Conservation (phyloP, 2,797 vertebrate species). For the Hafferia zeledoni region DNA sequence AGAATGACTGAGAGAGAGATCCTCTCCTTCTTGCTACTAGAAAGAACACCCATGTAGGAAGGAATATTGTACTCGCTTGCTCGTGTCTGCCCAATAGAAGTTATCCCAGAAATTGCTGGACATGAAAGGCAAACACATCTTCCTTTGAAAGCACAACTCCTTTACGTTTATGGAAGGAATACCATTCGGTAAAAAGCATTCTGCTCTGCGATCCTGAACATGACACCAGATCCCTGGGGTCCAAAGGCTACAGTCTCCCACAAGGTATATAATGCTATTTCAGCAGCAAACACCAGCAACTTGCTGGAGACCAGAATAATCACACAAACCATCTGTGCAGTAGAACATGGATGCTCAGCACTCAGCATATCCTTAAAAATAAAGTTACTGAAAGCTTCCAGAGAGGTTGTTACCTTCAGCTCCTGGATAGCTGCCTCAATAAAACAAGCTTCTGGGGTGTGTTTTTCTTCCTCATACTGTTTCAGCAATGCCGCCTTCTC, state of each 20-base stretch:
- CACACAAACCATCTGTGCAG: not conserved
- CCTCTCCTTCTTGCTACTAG: not conserved
- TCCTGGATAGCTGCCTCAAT: slow-evolving; percentile 87
- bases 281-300: not conserved
- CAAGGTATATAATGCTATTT: not conserved
- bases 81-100: not conserved
- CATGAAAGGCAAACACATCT: not conserved
- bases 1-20: not conserved
- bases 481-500: slow-evolving; percentile 85
- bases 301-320: not conserved
- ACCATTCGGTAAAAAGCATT: not conserved
- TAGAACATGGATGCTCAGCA: not conserved
- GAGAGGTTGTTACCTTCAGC: slow-evolving; percentile 77
- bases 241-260: not conserved
- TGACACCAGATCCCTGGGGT: not conserved
- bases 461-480: slow-evolving; percentile 85
- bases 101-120: not conserved
- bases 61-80: not conserved
- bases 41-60: not conserved
- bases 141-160: not conserved
- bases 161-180: not conserved
- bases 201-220: not conserved
- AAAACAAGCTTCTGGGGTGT: slow-evolving; percentile 85
- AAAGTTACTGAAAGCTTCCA: not conserved
- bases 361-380: not conserved